phyloP scores from a whole-genome alignment of 1,140 invertebrate genomes.

The Coptotermes formosanus region DNA sequence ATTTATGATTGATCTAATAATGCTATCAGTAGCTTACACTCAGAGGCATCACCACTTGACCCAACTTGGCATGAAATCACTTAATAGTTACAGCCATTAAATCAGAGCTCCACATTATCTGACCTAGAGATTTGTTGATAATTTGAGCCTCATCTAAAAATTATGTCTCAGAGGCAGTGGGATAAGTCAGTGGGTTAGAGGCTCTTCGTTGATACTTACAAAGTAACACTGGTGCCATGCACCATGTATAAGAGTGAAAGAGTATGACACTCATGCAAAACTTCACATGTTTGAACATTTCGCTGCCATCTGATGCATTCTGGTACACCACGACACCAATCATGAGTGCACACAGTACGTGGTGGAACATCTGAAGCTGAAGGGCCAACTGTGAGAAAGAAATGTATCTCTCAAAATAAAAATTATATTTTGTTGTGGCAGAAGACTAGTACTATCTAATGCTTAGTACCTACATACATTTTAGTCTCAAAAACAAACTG shows the following conservation, averaged over 20 bases:
- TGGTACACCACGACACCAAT: conserved; percentile 59
- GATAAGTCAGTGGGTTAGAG: too few species aligned
- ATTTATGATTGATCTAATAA: too few species aligned
- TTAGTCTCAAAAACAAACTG: not conserved
- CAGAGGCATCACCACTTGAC: too few species aligned
- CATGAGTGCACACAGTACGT: conserved; percentile 56
- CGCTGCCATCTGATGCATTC: conserved; percentile 58
- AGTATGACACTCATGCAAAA: conserved; percentile 62
- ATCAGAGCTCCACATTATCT: too few species aligned
- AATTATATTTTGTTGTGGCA: not conserved
- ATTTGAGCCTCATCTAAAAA: too few species aligned
- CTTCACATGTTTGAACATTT: conserved; percentile 67
- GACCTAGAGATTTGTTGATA: too few species aligned
- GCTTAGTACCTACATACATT: not conserved
- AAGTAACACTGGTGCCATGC: conserved; percentile 57
- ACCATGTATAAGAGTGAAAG: conserved; percentile 63
- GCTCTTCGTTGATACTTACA: conserved; percentile 39
- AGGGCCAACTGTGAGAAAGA: conserved; percentile 47
- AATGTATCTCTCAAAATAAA: not conserved
- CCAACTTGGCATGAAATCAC: too few species aligned
- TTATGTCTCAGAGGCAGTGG: too few species aligned
- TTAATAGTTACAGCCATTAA: too few species aligned
- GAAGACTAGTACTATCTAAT: not conserved
- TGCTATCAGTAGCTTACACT: too few species aligned
- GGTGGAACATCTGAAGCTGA: conserved; percentile 59